A percentile compares a stretch with the other conserved stretches of the same genome.
Evolutionary conservation across 2,888 invertebrate species (phyloP).

Genomic region (Heliconius aoede): DNA sequence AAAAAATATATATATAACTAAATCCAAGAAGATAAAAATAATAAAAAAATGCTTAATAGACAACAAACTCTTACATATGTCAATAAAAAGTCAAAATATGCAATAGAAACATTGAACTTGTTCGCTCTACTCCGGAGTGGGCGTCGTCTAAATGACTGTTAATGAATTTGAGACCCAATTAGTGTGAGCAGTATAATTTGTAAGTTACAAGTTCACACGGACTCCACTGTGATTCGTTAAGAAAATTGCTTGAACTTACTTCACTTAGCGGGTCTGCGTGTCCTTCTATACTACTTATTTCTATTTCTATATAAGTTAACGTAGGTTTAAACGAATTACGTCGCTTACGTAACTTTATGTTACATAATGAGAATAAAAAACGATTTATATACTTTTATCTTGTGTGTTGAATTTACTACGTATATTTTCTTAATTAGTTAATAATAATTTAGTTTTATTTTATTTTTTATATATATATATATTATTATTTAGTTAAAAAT

Average conservation of each 20-base stretch:
- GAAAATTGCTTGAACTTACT: constrained; percentile 29
- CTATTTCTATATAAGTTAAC: neutral
- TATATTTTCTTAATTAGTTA: no score
- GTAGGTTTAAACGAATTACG: neutral
- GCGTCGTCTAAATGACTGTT: constrained; percentile 43
- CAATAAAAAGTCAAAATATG: constrained; percentile 16
- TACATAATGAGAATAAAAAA: neutral
- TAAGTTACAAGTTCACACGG: constrained; percentile 52
- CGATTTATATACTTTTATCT: no score
- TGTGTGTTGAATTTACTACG: no score
- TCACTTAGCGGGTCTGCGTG: neutral
- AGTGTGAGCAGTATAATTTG: constrained; percentile 61
- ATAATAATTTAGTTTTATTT: no score
- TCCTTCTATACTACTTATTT: neutral
- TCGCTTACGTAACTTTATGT: neutral
- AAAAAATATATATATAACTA: no score
- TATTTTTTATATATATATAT: no score
- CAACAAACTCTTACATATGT: constrained; percentile 3
- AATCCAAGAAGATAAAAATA: no score
- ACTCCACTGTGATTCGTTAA: constrained; percentile 40
- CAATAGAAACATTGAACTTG: constrained; percentile 11
- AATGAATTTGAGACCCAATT: constrained; percentile 62
- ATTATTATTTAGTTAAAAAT: no score
- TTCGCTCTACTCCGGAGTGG: constrained; percentile 17
- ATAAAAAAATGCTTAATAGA: neutral